Conservation (phyloP, 2,797 vertebrate genomes). For the Helicolenus hilgendorfi region DNA sequence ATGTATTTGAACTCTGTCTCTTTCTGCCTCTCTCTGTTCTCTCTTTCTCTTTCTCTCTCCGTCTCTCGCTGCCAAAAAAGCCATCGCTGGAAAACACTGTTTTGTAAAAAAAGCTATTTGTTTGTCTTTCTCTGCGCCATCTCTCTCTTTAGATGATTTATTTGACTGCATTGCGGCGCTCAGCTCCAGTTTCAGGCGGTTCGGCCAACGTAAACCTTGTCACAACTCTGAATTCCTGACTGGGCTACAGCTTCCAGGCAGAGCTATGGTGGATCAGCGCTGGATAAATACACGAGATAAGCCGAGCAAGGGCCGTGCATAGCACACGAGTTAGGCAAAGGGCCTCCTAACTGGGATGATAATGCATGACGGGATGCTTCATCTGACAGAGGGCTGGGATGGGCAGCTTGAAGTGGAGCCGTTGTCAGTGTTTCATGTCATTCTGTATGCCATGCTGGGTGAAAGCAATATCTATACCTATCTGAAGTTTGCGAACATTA, state of each 20-base stretch:
- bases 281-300: slow-evolving; percentile 85
- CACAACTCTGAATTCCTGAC: slow-evolving; percentile 86
- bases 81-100: slow-evolving; percentile 65
- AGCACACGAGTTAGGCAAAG: slow-evolving; percentile 47
- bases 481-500: not conserved
- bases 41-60: not conserved
- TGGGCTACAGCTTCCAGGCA: slow-evolving; percentile 84
- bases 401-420: not conserved
- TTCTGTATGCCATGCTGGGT: not conserved
- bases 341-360: slow-evolving; percentile 26
- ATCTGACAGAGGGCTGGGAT: slow-evolving; percentile 5
- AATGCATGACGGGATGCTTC: slow-evolving; percentile 10
- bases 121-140: slow-evolving; percentile 83
- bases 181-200: slow-evolving; percentile 84
- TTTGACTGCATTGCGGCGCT: slow-evolving; percentile 74
- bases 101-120: slow-evolving; percentile 86
- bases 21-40: slow-evolving; percentile 12
- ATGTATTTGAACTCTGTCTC: slow-evolving; percentile 55
- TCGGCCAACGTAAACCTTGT: slow-evolving; percentile 88
- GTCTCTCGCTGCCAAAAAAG: slow-evolving; percentile 33
- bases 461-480: not conserved
- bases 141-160: slow-evolving; percentile 84
- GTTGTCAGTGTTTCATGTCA: not conserved
- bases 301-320: slow-evolving; percentile 60
- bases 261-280: slow-evolving; percentile 75